Evolutionary conservation across 1,140 invertebrate genomes (phyloP), one percentile per base, ranked within the genome.

Genomic region (Halyomorpha halys): DNA sequence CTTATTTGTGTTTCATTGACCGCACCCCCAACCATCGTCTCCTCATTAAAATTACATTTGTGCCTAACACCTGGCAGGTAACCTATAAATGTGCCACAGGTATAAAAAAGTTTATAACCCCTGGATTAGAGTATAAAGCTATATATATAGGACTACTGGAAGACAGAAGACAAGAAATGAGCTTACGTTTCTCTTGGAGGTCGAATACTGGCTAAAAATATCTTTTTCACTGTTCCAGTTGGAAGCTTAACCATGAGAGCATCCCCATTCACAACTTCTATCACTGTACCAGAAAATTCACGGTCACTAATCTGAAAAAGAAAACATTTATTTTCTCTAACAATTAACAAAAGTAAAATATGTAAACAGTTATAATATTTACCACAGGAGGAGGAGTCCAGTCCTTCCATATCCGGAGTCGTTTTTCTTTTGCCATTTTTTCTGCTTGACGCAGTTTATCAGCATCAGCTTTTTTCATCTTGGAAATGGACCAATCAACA

Each of bases 401-500:
- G 71, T 96, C 88, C 67, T 91, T 90, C 95, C 95, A 98, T 16
- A 94, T 79, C 19, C 93, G 79, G 0, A 91, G 70, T 69, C 85
- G 85, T 44, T 87, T 87, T 45, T 94, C 90, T 77, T 97, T 98
- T 0, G 96, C 97, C 63, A 77, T 68, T 74, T 83, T 83, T 78
- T 99, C 89, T 66, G 94, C 85, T 71, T 85, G 79, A 75, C 93
- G 77, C 5, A 97, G 78, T 71, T 90, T 89, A 39, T 94, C 87
- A 25, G 87, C 82, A 59, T 67, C 91, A 88, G 62, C 63, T 64
- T 77, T 77, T 51, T 89, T 89, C 71, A 94, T 90, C 44, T 89
- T 85, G 27, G 84, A 87, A 75, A 99, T 89, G 11, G 91, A 95
- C 94, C 94, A 97, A 73, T 98, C 95, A n/a, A 98, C 91, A 73